These are phyloP conservation scores for Dendrocopos noguchii DNA, from an alignment of 2,113 vertebrate species.

Conservation along the genomic window DNA sequence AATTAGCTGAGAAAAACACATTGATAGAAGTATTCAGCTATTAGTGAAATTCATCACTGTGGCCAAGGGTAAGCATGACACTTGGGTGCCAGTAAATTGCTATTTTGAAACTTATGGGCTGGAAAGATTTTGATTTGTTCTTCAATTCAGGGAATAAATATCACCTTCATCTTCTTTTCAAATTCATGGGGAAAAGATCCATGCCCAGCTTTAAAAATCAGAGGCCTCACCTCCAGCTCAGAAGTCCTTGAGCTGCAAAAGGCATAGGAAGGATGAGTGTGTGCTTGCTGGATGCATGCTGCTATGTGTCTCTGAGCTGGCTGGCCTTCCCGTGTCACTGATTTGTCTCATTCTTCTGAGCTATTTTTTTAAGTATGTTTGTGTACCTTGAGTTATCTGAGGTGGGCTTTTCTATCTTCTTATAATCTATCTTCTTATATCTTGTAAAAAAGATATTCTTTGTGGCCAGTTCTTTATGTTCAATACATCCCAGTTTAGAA, in stretches of 20 bases:
- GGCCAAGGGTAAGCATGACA: slow-evolving; percentile 6
- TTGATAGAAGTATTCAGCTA: not conserved
- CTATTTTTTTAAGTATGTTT: not conserved
- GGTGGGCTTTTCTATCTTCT: not conserved
- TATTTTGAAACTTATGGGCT: slow-evolving; percentile 15
- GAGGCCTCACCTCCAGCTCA: not conserved
- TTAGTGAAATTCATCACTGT: slow-evolving; percentile 7
- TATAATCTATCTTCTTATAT: not conserved
- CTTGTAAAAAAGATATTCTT: not conserved
- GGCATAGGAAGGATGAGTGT: not conserved
- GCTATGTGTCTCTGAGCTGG: not conserved
- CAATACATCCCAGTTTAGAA: not conserved
- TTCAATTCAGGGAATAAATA: slow-evolving; percentile 22
- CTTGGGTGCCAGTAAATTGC: not conserved
- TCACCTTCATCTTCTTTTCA: not conserved
- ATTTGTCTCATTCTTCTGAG: not conserved
- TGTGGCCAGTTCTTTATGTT: not conserved
- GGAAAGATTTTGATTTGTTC: slow-evolving; percentile 46
- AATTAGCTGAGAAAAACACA: slow-evolving; percentile 36
- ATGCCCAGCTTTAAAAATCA: not conserved
- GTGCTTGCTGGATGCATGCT: not conserved
- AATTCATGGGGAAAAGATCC: not conserved
- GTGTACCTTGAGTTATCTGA: not conserved
- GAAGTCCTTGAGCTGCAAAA: slow-evolving; percentile 4
- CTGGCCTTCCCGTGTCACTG: not conserved